Evolutionary conservation across 2,113 vertebrate genomes (phyloP).

Genomic region (Salminus brasiliensis): DNA sequence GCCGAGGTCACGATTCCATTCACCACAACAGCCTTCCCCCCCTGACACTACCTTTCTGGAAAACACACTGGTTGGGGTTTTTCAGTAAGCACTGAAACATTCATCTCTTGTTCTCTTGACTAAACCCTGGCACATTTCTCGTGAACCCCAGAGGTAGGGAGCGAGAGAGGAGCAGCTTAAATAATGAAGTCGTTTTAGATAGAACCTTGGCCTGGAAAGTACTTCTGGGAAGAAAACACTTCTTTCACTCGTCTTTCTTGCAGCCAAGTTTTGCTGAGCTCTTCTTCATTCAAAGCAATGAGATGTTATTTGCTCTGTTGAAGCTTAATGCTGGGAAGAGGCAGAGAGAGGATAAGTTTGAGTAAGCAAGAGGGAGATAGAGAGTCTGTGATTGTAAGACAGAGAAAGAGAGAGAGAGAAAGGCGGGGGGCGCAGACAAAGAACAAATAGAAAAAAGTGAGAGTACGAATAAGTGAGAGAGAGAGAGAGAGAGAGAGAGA

Average conservation of each 20-base stretch:
- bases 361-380: neutral
- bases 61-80: constrained; percentile 16
- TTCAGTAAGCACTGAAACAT: constrained; percentile 27
- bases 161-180: constrained; percentile 47
- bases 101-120: constrained; percentile 43
- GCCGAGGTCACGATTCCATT: constrained; percentile 1
- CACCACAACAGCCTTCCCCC: neutral
- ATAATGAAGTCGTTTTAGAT: constrained; percentile 51
- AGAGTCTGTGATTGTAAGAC: too few relatives aligned
- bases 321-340: neutral
- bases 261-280: constrained; percentile 31
- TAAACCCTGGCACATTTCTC: constrained; percentile 43
- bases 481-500: neutral
- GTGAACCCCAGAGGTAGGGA: constrained; percentile 46
- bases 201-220: constrained; percentile 49
- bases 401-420: neutral
- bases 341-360: neutral
- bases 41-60: neutral
- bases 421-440: too few relatives aligned
- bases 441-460: too few relatives aligned
- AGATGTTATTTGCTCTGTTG: constrained; percentile 39
- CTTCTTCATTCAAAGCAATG: constrained; percentile 32
- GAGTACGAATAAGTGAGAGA: neutral
- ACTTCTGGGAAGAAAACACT: constrained; percentile 19
- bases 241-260: constrained; percentile 19